Percentiles rank a stretch among this genome's conserved stretches.
Conservation (phyloP, 2,797 vertebrate genomes). For the Alauda arvensis region DNA sequence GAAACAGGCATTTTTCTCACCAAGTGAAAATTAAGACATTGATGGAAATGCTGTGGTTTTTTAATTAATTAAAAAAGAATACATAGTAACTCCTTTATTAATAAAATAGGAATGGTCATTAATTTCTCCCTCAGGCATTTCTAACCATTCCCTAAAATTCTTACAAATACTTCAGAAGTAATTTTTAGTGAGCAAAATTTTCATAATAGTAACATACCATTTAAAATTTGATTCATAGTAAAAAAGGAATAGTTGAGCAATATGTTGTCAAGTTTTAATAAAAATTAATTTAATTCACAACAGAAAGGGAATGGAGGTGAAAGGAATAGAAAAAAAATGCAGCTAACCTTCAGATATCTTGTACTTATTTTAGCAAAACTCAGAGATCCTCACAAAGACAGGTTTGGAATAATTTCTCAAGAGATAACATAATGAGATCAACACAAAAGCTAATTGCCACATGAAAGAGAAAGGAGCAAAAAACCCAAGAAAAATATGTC, state of each 20-base stretch:
- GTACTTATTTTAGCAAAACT: neutral
- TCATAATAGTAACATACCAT: neutral
- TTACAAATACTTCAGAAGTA: neutral
- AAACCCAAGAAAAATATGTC: neutral
- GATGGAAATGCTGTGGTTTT: neutral
- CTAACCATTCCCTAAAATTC: neutral
- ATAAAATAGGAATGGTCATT: neutral
- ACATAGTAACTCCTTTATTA: neutral
- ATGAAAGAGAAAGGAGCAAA: neutral
- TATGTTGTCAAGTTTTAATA: neutral
- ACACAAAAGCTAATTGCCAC: neutral
- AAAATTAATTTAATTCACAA: neutral
- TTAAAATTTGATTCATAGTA: neutral
- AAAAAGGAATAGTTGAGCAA: neutral
- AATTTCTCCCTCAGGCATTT: neutral
- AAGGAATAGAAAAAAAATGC: rapidly evolving
- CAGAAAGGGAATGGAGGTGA: too few relatives aligned
- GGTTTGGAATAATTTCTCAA: neutral
- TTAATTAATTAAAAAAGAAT: neutral
- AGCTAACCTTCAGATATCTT: neutral
- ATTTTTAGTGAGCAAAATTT: neutral
- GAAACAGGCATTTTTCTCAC: neutral
- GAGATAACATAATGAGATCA: neutral
- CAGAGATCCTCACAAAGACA: neutral
- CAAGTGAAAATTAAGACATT: neutral